Base-by-base conservation (phyloP, 2,888 invertebrate genomes). In the Gandaritis pyraliata region DNA sequence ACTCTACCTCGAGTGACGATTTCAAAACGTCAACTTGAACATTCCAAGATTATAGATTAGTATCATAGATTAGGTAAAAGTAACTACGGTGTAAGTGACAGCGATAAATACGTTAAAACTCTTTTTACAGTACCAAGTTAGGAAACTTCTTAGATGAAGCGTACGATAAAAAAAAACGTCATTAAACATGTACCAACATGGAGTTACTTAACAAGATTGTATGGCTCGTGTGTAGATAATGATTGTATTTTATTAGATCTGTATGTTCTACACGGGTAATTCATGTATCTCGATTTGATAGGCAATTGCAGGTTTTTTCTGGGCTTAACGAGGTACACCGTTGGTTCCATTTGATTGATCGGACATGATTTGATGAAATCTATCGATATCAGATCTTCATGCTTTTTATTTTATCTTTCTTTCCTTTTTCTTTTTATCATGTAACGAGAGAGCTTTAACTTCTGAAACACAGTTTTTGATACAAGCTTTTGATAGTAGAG, bases 171-270 rank as follows among this genome's bases (percentile, higher is more conserved):
- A 47, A n/a, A 82, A 78, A 78, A 75, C 84, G 84, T 90, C 85
- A 86, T 87, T 88, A 88, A 78, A 78, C 78, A 73, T 79, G 78
- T 82, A 82, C 80, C 77, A 78, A 81, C 77, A 76, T 71, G 78
- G 80, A 70, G 75, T 79, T 83, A 86, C 83, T 85, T 85, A 87
- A 87, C 83, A 83, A 89, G 87, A 87, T 87, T 84, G 85, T 85
- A 76, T 79, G 80, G 75, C 83, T 76, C 81, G 76, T 81, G 74
- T 74, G 74, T 67, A 74, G 80, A 83, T 87, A 88, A 87, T 87
- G 82, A 86, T 75, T 78, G 82, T 85, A 82, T 83, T 84, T 85
- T 83, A 85, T 85, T 85, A 77, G 73, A 71, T 71, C 71, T 74
- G 72, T 78, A 75, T 79, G 77, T 79, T 74, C 77, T 77, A 81